Conservation (phyloP, 2,888 invertebrate species). For the Tanytarsus gracilentus region DNA sequence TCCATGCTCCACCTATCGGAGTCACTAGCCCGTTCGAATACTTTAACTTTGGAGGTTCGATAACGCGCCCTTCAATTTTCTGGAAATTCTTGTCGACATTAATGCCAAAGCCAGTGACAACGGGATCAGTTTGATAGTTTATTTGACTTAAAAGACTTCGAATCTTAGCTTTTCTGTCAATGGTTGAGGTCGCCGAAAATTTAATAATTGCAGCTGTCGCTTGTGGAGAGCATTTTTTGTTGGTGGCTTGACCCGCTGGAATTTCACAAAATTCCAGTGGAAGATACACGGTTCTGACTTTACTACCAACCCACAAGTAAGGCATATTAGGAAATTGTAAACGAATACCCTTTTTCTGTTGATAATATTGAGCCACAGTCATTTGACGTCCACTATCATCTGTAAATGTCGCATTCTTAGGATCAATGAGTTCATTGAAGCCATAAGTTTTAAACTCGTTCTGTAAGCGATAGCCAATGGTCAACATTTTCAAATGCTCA, state of each 20-base stretch:
- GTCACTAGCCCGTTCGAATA: conserved; percentile 42
- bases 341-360: conserved; percentile 32
- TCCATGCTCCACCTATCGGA: conserved; percentile 44
- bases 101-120: conserved; percentile 66
- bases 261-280: conserved; percentile 79
- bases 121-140: conserved; percentile 44
- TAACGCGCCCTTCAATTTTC: conserved; percentile 65
- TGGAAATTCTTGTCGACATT: conserved; percentile 62
- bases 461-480: conserved; percentile 37
- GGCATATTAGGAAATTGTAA: conserved; percentile 61
- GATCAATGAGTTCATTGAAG: conserved; percentile 35
- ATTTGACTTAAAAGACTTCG: conserved; percentile 44
- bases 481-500: conserved; percentile 34
- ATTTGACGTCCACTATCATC: conserved; percentile 33
- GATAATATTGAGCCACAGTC: conserved; percentile 42
- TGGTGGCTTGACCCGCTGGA: conserved; percentile 63
- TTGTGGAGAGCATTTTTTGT: conserved; percentile 64
- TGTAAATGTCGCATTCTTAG: conserved; percentile 41
- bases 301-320: conserved; percentile 72
- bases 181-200: conserved; percentile 72
- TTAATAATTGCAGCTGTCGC: conserved; percentile 84
- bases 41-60: conserved; percentile 64
- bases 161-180: conserved; percentile 69
- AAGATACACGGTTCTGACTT: conserved; percentile 60
- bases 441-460: conserved; percentile 34